Base-by-base conservation (phyloP, 2,888 invertebrate species). In the Cabera pusaria region DNA sequence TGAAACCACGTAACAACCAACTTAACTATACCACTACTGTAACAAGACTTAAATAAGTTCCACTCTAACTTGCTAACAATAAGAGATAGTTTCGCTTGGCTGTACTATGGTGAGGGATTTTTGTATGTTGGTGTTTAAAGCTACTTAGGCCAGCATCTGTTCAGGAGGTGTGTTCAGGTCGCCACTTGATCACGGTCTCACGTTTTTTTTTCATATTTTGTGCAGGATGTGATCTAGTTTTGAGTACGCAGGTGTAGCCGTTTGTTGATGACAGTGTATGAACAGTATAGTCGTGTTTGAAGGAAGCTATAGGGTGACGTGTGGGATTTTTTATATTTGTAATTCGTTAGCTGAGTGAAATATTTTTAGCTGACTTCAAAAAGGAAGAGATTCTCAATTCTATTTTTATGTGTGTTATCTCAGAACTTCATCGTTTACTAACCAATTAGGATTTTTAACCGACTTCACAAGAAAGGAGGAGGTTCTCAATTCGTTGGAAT, bases 201-300 rank as follows among this genome's bases (percentile, higher is more conserved):
- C 52, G 48, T 48, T 49, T 45, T 49, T 41, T 50, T 52, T 24
- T 14, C 17, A 21, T 23, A 33, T 44, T 25, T 38, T 38, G 22
- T 35, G 8, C 26, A 44, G 49, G 52, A 49, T 46, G 45, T 49
- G 45, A 50, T 52, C 51, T 56, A 49, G 42, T 48, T 52, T 43
- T 28, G 46, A 56, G 53, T 49, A 34, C 40, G 47, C 53, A 53
- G 56, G 54, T 56, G 56, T 7, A 12, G 41, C 23, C 35, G 45
- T 40, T 36, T 36, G 37, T 40, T 10, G 28, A 2, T 39, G 32
- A 14, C 39, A 21, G 5, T 3, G 10, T 16, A n/a, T n/a, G n/a
- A n/a, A n/a, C n/a, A n/a, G n/a, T n/a, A n/a, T n/a, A n/a, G n/a
- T n/a, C n/a, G n/a, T n/a, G n/a, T n/a, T n/a, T n/a, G n/a, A n/a